A percentile compares a stretch with the other conserved stretches of the same genome.
Evolutionary conservation across 2,888 invertebrate genomes (phyloP).

Genomic region (Metellina segmentata): DNA sequence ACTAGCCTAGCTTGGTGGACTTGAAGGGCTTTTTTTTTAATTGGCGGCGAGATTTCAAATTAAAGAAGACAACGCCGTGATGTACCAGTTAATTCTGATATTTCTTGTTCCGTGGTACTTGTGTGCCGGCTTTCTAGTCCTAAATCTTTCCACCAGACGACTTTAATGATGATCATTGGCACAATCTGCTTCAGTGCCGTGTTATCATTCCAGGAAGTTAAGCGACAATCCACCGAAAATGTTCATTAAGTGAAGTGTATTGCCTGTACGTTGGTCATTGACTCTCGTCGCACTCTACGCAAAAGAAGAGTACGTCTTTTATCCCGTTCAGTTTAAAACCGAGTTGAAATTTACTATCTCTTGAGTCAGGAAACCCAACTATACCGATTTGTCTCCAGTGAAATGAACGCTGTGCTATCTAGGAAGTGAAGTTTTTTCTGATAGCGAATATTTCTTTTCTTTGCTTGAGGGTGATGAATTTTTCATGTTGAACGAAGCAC

Average conservation of each 20-base stretch:
- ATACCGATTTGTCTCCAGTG: too few relatives aligned
- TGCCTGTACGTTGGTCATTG: neutral
- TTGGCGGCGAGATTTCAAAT: neutral
- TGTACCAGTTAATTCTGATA: neutral
- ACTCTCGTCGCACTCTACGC: neutral
- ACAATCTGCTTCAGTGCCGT: neutral
- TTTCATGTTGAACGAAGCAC: too few relatives aligned
- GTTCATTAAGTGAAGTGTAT: neutral
- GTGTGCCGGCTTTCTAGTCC: neutral
- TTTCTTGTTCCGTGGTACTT: neutral
- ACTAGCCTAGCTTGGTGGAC: neutral
- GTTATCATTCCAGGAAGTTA: neutral
- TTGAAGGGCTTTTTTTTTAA: slow-evolving; percentile 10
- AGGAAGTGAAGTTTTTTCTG: too few relatives aligned
- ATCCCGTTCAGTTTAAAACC: neutral
- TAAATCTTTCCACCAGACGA: slow-evolving; percentile 2
- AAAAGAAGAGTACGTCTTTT: neutral
- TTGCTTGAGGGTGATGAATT: too few relatives aligned
- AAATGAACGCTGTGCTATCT: too few relatives aligned
- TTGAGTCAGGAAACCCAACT: too few relatives aligned
- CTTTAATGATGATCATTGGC: neutral
- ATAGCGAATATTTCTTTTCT: too few relatives aligned
- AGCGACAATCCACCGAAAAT: neutral
- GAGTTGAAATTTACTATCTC: neutral
- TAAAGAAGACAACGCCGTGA: neutral